phyloP scores from a whole-genome alignment of 23 tunicate genomes.

The Clavelina lepadiformis region DNA sequence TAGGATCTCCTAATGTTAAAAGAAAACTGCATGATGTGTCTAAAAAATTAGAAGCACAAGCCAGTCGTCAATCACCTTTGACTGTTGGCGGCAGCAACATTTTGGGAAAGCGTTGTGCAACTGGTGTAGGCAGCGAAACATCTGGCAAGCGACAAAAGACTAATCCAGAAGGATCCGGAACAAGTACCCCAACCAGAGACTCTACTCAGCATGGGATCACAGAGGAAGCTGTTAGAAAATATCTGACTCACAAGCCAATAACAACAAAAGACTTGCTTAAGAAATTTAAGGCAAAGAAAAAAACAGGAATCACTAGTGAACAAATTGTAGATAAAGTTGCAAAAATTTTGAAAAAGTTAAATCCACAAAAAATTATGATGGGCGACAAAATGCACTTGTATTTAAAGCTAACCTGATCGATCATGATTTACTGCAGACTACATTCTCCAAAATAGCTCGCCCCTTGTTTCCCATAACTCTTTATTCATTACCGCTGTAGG shows the following conservation, averaged over 20 bases:
- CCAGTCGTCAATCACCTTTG: conserved; percentile 34
- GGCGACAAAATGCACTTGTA: conserved; percentile 81
- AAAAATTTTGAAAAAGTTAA: conserved; percentile 46
- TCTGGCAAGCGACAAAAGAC: conserved; percentile 40
- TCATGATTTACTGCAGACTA: no score
- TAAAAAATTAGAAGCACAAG: conserved; percentile 44
- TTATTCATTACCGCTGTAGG: background rate
- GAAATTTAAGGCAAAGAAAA: conserved; percentile 69
- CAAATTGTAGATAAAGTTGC: conserved; percentile 65
- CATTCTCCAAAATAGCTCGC: no score
- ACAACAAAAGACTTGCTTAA: conserved; percentile 83
- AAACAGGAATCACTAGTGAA: conserved; percentile 65
- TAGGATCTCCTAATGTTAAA: conserved; percentile 12
- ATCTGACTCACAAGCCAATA: conserved; percentile 77
- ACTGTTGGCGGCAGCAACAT: conserved; percentile 21
- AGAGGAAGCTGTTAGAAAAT: conserved; percentile 63
- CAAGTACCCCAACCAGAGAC: conserved; percentile 46
- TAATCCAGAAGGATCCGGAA: background rate
- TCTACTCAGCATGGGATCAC: conserved; percentile 39
- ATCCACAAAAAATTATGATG: conserved; percentile 62
- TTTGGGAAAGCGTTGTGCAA: conserved; percentile 60
- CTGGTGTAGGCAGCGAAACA: conserved; percentile 10
- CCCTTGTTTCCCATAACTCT: background rate
- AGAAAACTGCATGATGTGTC: conserved; percentile 33
- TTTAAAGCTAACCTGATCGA: conserved; percentile 16